Evolutionary conservation across 1,140 invertebrate genomes (phyloP).

Genomic region (Philotrypesis tridentata): DNA sequence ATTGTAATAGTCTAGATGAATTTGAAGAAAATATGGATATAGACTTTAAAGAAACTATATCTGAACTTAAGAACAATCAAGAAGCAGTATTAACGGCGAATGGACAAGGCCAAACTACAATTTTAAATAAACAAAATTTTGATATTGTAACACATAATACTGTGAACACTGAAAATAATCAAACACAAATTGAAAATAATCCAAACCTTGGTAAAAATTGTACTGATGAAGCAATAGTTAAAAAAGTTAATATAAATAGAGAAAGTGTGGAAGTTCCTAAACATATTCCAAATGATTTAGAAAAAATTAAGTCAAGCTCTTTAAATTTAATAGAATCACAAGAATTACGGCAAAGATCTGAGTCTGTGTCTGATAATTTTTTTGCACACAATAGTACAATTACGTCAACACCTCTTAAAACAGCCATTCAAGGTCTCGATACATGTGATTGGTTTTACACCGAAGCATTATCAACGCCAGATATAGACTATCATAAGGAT

Average conservation of each 20-base stretch:
- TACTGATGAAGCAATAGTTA: background rate
- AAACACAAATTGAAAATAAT: background rate
- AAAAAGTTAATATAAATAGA: background rate
- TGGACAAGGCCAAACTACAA: background rate
- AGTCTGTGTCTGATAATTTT: slow-evolving; percentile 10
- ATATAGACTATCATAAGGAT: background rate
- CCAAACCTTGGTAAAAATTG: background rate
- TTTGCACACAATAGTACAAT: slow-evolving; percentile 22
- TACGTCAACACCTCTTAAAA: slow-evolving; percentile 44
- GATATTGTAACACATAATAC: background rate
- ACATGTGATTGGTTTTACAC: slow-evolving; percentile 36
- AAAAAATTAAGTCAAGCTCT: background rate
- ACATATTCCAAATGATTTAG: background rate
- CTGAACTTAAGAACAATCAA: background rate
- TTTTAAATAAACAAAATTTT: background rate
- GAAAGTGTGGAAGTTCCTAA: background rate
- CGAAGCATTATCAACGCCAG: slow-evolving; percentile 13
- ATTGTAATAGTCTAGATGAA: background rate
- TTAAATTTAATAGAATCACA: slow-evolving; percentile 6
- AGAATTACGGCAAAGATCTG: background rate
- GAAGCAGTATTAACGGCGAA: background rate
- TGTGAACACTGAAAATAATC: background rate
- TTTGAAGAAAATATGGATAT: slow-evolving; percentile 15
- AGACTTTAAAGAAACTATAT: background rate
- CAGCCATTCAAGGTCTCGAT: slow-evolving; percentile 30